Conservation (phyloP, 1,140 invertebrate genomes). For the Drosophila teissieri region DNA sequence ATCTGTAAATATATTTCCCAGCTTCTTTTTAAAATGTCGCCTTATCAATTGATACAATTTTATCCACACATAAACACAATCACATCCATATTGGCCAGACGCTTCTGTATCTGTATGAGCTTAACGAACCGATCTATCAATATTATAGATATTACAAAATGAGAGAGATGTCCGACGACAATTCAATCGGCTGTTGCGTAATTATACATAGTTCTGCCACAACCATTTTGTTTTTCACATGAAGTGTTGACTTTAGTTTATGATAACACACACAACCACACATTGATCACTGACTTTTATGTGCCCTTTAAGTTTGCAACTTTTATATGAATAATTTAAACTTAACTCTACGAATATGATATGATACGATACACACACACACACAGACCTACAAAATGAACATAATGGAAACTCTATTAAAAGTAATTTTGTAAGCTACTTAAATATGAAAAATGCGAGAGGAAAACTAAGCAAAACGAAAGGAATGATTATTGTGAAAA, state of each 20-base stretch:
- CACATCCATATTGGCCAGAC: constrained; percentile 36
- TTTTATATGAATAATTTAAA: constrained; percentile 64
- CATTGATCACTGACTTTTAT: constrained; percentile 42
- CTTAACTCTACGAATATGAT: constrained; percentile 46
- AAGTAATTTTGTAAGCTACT: constrained; percentile 77
- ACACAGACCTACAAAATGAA: constrained; percentile 54
- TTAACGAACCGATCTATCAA: constrained; percentile 54
- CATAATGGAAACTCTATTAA: constrained; percentile 51
- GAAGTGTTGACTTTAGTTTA: constrained; percentile 71
- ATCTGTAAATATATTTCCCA: constrained; percentile 74
- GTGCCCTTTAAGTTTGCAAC: constrained; percentile 69
- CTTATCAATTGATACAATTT: constrained; percentile 33
- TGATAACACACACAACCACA: constrained; percentile 15
- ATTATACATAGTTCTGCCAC: constrained; percentile 51
- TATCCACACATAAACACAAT: constrained; percentile 27
- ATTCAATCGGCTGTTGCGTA: constrained; percentile 61
- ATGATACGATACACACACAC: constrained; percentile 43
- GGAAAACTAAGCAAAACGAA: constrained; percentile 50
- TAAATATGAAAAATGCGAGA: constrained; percentile 71
- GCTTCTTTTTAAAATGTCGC: constrained; percentile 75
- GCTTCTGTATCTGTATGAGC: constrained; percentile 54
- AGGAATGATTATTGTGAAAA: constrained; percentile 80
- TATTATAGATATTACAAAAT: constrained; percentile 35
- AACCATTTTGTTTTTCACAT: constrained; percentile 66
- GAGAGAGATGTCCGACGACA: constrained; percentile 34